Percentiles rank a stretch among this genome's conserved stretches.
Evolutionary conservation across 2,888 invertebrate species (phyloP).

Genomic region (Pachymerium ferrugineum): DNA sequence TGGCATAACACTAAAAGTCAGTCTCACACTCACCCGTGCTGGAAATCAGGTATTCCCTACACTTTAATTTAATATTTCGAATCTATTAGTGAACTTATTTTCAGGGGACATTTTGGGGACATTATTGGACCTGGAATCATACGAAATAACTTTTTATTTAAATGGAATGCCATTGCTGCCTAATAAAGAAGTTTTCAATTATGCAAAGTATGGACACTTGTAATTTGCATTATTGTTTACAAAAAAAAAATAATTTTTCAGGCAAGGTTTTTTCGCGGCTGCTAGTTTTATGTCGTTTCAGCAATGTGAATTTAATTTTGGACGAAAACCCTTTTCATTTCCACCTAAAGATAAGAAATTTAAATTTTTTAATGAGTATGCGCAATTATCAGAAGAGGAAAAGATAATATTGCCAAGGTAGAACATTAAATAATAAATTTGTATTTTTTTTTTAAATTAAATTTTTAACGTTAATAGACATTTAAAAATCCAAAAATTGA

Average conservation of each 20-base stretch:
- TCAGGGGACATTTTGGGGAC: conserved; percentile 78
- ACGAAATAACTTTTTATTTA: conserved; percentile 72
- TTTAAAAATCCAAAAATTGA: conserved; percentile 66
- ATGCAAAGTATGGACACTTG: conserved; percentile 57
- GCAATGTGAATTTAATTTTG: conserved; percentile 90
- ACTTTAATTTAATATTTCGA: not conserved
- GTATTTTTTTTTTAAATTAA: not conserved
- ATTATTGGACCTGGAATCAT: conserved; percentile 67
- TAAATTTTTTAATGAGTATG: conserved; percentile 70
- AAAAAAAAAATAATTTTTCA: not conserved
- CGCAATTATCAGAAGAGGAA: conserved; percentile 66
- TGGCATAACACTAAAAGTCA: conserved; percentile 81
- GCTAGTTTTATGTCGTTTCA: conserved; percentile 97
- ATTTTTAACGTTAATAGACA: conserved; percentile 52
- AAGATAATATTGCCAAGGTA: conserved; percentile 73
- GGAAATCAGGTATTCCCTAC: conserved; percentile 60
- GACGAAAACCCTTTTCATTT: conserved; percentile 67
- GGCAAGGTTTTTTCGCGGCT: conserved; percentile 80
- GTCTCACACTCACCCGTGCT: conserved; percentile 55
- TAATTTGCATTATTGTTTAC: not conserved
- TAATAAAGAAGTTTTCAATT: conserved; percentile 67
- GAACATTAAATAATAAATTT: not conserved
- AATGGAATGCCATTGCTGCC: conserved; percentile 69
- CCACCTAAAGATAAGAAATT: conserved; percentile 64
- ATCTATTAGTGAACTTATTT: too few species aligned